Conservation (phyloP, 1,140 invertebrate species). For the Laupala kohalensis region DNA sequence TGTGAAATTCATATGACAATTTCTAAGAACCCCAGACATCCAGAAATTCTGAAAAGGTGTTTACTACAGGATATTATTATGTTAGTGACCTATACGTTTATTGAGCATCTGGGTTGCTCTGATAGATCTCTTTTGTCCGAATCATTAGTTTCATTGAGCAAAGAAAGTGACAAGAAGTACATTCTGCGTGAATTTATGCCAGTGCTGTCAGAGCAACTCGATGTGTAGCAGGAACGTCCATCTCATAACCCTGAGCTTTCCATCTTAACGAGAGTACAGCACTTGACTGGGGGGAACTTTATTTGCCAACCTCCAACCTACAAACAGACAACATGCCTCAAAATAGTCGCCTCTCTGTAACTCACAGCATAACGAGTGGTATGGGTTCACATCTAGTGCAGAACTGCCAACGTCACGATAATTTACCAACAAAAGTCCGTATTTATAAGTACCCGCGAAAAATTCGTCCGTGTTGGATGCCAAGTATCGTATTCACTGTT, state of each 20-base stretch:
- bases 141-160: too few relatives aligned
- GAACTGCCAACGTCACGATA: background rate
- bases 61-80: too few relatives aligned
- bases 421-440: background rate
- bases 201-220: background rate
- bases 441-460: background rate
- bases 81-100: too few relatives aligned
- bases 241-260: background rate
- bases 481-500: background rate
- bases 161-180: background rate
- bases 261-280: background rate
- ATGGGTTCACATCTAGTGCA: background rate
- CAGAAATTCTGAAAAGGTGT: too few relatives aligned
- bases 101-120: too few relatives aligned
- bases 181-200: background rate
- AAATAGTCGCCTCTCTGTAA: background rate
- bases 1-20: too few relatives aligned
- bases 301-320: background rate
- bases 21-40: too few relatives aligned
- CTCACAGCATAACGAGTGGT: background rate
- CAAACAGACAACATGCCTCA: background rate
- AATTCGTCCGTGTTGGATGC: background rate
- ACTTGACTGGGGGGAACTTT: background rate
- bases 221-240: background rate
- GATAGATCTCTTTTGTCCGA: too few relatives aligned